These are phyloP conservation scores for Globodera rostochiensis DNA, from an alignment of 1,140 invertebrate species.

Conservation along the genomic window DNA sequence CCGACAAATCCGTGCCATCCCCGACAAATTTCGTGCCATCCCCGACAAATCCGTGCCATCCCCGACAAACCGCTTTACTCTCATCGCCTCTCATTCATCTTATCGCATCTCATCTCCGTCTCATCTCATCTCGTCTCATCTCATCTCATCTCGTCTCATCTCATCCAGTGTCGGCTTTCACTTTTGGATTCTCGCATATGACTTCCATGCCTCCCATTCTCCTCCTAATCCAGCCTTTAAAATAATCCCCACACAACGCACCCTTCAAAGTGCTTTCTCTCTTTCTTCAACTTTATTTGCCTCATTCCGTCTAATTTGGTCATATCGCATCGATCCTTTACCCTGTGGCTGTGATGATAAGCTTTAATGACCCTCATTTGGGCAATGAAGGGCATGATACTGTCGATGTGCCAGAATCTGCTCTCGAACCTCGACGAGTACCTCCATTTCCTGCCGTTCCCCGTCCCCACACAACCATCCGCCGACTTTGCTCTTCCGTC, in stretches of 20 bases:
- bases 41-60: too few species aligned
- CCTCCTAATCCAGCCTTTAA: not conserved
- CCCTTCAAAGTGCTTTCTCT: not conserved
- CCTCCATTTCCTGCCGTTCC: not conserved
- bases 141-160: too few species aligned
- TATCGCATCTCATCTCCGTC: too few species aligned
- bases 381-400: not conserved
- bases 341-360: not conserved
- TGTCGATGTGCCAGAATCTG: not conserved
- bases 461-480: constrained; percentile 5
- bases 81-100: too few species aligned
- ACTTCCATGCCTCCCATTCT: not conserved
- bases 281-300: not conserved
- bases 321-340: not conserved
- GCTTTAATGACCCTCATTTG: not conserved
- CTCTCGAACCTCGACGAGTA: not conserved
- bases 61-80: too few species aligned
- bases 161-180: too few species aligned
- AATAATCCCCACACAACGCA: not conserved
- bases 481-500: constrained; percentile 21
- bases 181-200: too few species aligned
- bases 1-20: too few species aligned
- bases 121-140: too few species aligned
- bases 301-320: not conserved
- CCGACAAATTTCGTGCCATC: too few species aligned